phyloP scores from a whole-genome alignment of 2,888 invertebrate genomes.

The Byasa hedistus region DNA sequence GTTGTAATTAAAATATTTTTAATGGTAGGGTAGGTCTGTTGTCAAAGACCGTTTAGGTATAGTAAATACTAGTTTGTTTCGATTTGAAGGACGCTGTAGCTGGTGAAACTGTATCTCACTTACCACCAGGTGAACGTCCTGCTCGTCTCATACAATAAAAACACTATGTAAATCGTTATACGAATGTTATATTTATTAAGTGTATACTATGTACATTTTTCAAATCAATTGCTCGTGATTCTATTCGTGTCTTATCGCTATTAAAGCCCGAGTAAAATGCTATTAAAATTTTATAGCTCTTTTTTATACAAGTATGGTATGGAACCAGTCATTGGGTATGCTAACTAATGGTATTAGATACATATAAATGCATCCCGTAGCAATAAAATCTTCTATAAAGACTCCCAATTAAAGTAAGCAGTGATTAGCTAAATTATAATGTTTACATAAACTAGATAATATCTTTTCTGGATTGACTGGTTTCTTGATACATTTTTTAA shows the following conservation, averaged over 20 bases:
- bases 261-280: slow-evolving; percentile 13
- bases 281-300: slow-evolving; percentile 23
- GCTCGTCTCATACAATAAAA: too few relatives aligned
- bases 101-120: too few relatives aligned
- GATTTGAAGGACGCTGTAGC: too few relatives aligned
- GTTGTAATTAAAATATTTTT: too few relatives aligned
- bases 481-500: neutral
- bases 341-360: slow-evolving; percentile 1
- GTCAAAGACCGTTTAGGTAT: too few relatives aligned
- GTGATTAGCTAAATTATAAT: neutral
- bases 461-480: neutral
- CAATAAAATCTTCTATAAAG: slow-evolving; percentile 9
- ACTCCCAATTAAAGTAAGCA: neutral
- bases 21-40: too few relatives aligned
- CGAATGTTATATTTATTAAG: too few relatives aligned
- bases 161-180: too few relatives aligned
- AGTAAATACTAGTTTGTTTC: too few relatives aligned
- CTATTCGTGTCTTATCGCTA: slow-evolving; percentile 12
- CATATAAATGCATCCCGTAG: slow-evolving; percentile 7
- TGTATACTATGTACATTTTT: neutral
- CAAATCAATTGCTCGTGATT: slow-evolving; percentile 10
- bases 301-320: slow-evolving; percentile 5
- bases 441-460: neutral
- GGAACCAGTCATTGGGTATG: slow-evolving; percentile 9
- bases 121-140: too few relatives aligned